Percentiles rank a stretch among this genome's conserved stretches.
Conservation (phyloP, 1,140 invertebrate species). For the Ericerus pela region DNA sequence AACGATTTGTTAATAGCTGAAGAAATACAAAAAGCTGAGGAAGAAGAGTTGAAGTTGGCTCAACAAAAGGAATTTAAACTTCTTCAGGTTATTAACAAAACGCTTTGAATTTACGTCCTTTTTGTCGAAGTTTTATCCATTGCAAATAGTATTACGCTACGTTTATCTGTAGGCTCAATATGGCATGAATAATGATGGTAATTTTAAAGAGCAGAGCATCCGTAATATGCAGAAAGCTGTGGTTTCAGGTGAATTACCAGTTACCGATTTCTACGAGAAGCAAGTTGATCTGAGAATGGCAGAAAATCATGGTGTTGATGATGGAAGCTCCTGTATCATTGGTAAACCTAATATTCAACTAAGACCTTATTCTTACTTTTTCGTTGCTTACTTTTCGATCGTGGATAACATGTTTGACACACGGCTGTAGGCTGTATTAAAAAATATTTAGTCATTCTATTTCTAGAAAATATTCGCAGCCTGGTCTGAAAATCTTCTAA, state of each 20-base stretch:
- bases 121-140: neutral
- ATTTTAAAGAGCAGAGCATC: conserved; percentile 64
- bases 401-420: no score
- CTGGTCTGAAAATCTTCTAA: no score
- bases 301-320: conserved; percentile 62
- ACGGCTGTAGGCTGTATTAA: no score
- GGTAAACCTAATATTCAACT: no score
- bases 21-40: conserved; percentile 46
- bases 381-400: no score
- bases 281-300: conserved; percentile 56
- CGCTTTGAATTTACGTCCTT: neutral
- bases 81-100: conserved; percentile 38
- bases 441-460: no score
- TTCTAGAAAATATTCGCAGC: no score
- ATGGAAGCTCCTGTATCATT: conserved; percentile 60
- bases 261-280: conserved; percentile 69
- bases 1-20: conserved; percentile 40
- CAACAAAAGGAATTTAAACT: conserved; percentile 69
- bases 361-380: no score
- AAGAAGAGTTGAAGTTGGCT: conserved; percentile 49
- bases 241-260: conserved; percentile 65
- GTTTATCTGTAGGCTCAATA: conserved; percentile 48
- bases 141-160: neutral
- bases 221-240: conserved; percentile 70
- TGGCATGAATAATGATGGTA: conserved; percentile 74